phyloP scores from a whole-genome alignment of 2,797 vertebrate species.

The Tympanoctomys barrerae region DNA sequence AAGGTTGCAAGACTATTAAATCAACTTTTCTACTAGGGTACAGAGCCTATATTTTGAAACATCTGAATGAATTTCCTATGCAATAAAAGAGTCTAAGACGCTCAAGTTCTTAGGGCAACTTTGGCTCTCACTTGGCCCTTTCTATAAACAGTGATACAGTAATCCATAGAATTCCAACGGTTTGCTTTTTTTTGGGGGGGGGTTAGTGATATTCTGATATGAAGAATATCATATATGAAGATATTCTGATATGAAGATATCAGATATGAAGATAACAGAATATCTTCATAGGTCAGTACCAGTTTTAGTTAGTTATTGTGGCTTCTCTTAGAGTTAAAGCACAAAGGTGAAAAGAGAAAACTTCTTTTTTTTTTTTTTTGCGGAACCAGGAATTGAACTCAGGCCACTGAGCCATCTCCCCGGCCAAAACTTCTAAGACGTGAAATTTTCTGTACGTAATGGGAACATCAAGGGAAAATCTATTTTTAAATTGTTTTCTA shows the following conservation, averaged over 20 bases:
- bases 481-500: constrained; percentile 8
- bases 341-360: not conserved
- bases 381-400: too few relatives aligned
- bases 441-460: not conserved
- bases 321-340: not conserved
- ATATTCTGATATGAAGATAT: too few relatives aligned
- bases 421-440: not conserved
- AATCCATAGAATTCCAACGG: not conserved
- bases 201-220: not conserved
- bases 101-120: not conserved
- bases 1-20: not conserved
- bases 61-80: not conserved
- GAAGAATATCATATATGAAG: too few relatives aligned
- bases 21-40: not conserved
- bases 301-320: not conserved
- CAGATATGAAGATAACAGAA: too few relatives aligned
- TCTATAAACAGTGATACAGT: not conserved
- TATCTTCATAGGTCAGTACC: constrained; percentile 8
- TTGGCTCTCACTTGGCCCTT: not conserved
- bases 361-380: too few relatives aligned
- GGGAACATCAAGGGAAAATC: not conserved
- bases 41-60: not conserved
- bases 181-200: not conserved
- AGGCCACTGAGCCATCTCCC: too few relatives aligned
- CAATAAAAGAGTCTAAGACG: not conserved